Base-by-base conservation (phyloP, 1,140 invertebrate species). In the Pissodes strobi region DNA sequence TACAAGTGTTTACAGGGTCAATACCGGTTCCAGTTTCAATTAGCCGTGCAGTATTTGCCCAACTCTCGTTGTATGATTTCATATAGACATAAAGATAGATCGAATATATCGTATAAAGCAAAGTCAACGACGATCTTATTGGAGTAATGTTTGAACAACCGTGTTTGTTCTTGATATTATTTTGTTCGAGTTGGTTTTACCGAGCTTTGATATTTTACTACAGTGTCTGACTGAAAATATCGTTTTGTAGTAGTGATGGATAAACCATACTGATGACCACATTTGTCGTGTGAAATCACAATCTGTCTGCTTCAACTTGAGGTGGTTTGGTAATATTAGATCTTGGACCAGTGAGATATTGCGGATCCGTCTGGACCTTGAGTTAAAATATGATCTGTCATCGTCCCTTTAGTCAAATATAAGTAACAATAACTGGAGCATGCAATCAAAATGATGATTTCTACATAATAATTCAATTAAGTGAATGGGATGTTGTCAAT, bases 1-100 rank as follows among this genome's bases (percentile, higher is more conserved):
- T 66, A 73, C 69, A 74, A 74, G 71, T 74, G 71, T 72, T 72
- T 74, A 65, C 71, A 68, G 62, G 71, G 71, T 72, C 72, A 74
- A 74, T 72, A 74, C 59, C 45, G 65, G 63, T 69, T 67, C 70
- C 70, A 71, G 70, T 74, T 74, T 74, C 72, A 74, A 74, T 74
- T 74, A 74, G 72, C 67, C 72, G 58, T 41, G 51, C 62, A 17
- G 62, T 74, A 72, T 74, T 74, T 74, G 68, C 72, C 62, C 37
- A 71, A 56, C 72, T 71, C 72, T 74, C 72, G 72, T 72, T 72
- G 52, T 34, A 74, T 72, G 72, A 74, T 72, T 74, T 72, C 70
- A 74, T 74, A 52, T 55, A 55, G 52, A 55, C 52, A 55, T 55
- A 55, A 55, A 55, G 52, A 39, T 55, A 27, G 52, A 55, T 55